A percentile compares a stretch with the other conserved stretches of the same genome.
These are phyloP conservation scores for Nasonia giraulti DNA, from an alignment of 1,140 invertebrate species.

Conservation along the genomic window DNA sequence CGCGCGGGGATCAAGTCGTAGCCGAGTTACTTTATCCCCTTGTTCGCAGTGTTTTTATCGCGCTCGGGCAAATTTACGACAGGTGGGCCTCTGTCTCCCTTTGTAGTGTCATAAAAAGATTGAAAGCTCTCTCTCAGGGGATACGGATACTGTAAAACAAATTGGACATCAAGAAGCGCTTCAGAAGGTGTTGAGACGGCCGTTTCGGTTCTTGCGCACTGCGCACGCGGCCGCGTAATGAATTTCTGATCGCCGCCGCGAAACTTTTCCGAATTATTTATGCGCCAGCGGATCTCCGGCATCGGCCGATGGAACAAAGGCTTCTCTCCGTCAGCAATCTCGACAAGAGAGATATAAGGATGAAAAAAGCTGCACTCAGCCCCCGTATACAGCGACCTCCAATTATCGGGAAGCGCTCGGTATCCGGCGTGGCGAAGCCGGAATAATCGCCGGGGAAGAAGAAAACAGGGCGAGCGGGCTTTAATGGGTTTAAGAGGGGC, in stretches of 20 bases:
- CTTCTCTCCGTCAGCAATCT: neutral
- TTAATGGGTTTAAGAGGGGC: constrained; percentile 57
- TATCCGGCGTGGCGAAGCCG: constrained; percentile 31
- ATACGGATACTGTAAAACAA: neutral
- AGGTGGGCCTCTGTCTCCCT: neutral
- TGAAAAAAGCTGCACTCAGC: neutral
- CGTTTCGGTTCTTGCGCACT: neutral
- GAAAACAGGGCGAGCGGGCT: constrained; percentile 11
- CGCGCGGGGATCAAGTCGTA: neutral
- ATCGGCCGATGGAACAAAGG: neutral
- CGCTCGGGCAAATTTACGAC: constrained; percentile 20
- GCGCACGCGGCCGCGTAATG: neutral
- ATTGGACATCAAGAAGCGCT: neutral
- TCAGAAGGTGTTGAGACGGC: neutral
- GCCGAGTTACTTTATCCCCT: neutral
- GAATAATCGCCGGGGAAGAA: constrained; percentile 35
- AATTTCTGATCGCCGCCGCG: neutral
- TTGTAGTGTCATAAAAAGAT: constrained; percentile 30
- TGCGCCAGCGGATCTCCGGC: neutral
- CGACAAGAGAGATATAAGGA: neutral
- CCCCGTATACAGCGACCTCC: neutral
- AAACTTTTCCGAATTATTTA: neutral
- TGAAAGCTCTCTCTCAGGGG: constrained; percentile 12
- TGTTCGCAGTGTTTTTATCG: constrained; percentile 12
- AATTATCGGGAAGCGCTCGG: constrained; percentile 27